Evolutionary conservation across 2,797 vertebrate genomes (phyloP).

Genomic region (Poeciliopsis paucimaculata): DNA sequence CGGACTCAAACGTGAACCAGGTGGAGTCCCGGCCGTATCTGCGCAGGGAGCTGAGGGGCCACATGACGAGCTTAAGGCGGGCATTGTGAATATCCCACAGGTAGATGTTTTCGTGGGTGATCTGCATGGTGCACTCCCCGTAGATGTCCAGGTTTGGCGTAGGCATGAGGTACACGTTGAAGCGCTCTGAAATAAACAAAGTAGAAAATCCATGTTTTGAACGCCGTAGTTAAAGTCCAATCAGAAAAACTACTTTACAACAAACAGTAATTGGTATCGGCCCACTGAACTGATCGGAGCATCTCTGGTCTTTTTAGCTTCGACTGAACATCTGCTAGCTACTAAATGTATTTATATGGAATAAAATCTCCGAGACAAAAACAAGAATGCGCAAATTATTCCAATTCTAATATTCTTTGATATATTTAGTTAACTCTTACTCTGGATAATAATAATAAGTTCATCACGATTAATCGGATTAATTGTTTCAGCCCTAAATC

Average conservation of each 20-base stretch:
- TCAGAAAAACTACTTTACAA: neutral
- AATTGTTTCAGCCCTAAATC: neutral
- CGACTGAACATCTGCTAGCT: neutral
- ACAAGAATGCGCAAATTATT: too few species aligned
- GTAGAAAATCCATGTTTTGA: neutral
- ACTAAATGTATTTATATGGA: neutral
- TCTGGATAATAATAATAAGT: too few species aligned
- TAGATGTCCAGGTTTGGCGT: conserved; percentile 99
- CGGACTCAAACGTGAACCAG: conserved; percentile 98
- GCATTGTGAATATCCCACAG: conserved; percentile 99
- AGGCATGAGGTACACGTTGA: conserved; percentile 98
- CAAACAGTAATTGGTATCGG: neutral
- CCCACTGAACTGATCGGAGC: neutral
- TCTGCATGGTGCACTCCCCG: conserved; percentile 99
- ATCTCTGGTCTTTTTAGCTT: neutral
- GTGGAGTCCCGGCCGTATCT: conserved; percentile 96
- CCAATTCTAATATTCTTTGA: too few species aligned
- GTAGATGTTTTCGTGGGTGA: conserved; percentile 99
- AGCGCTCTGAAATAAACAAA: conserved; percentile 85
- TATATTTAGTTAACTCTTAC: too few species aligned
- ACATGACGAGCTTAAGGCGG: conserved; percentile 97
- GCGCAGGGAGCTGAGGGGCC: conserved; percentile 96
- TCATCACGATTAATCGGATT: too few species aligned
- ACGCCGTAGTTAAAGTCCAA: neutral
- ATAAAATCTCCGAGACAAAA: too few species aligned